Evolutionary conservation across 1,140 invertebrate genomes (phyloP).

Genomic region (Thalassaphorura encarpata): DNA sequence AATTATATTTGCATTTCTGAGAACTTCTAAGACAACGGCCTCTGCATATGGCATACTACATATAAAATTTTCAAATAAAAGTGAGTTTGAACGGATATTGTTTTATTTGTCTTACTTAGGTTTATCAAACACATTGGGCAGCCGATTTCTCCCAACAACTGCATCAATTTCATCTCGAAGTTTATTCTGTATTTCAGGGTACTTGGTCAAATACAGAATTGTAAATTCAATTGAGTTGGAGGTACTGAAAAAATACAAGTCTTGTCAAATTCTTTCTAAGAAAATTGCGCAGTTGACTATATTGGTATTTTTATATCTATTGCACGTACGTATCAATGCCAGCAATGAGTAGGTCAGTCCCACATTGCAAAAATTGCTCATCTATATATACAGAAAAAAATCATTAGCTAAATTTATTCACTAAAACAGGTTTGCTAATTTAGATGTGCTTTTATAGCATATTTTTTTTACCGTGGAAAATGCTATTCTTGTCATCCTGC

Average conservation of each 20-base stretch:
- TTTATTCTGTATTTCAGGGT: slow-evolving; percentile 41
- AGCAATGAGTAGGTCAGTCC: neutral
- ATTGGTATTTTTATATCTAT: too few species aligned
- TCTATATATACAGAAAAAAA: neutral
- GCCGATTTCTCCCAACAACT: slow-evolving; percentile 32
- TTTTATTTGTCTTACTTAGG: slow-evolving; percentile 10
- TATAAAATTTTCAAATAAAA: neutral
- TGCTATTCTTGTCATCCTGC: neutral
- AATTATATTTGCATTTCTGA: slow-evolving; percentile 65
- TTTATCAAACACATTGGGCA: slow-evolving; percentile 21
- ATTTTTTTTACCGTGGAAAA: too few species aligned
- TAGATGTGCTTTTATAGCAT: too few species aligned
- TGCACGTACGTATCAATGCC: neutral
- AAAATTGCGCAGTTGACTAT: too few species aligned
- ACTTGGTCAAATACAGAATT: slow-evolving; percentile 40
- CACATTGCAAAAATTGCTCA: neutral
- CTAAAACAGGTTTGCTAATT: neutral
- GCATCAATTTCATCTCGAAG: slow-evolving; percentile 44
- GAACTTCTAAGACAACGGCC: slow-evolving; percentile 60
- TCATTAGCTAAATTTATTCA: neutral
- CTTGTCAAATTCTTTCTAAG: too few species aligned
- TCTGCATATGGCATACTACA: slow-evolving; percentile 64
- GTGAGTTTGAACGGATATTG: neutral
- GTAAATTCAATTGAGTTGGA: slow-evolving; percentile 38
- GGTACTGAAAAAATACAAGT: too few species aligned